Percentiles rank a stretch among this genome's conserved stretches.
Conservation (phyloP, 2,113 vertebrate species). For the Athene noctua region DNA sequence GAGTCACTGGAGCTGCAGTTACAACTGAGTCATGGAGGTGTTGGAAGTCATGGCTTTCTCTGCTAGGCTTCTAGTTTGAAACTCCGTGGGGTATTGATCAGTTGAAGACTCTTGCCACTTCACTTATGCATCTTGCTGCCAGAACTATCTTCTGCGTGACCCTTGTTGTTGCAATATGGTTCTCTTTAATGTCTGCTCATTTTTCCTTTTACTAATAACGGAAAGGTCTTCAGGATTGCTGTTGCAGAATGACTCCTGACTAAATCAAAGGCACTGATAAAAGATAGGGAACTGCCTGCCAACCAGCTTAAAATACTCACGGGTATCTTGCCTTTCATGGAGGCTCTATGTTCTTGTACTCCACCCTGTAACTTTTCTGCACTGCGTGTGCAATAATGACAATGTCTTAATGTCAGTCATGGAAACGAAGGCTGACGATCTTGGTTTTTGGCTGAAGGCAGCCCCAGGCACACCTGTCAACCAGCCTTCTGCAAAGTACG, state of each 20-base stretch:
- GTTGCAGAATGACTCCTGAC: neutral
- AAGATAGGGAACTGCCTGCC: neutral
- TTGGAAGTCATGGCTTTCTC: neutral
- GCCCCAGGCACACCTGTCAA: neutral
- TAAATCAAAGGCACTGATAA: neutral
- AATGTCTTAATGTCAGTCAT: neutral
- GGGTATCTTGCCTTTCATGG: neutral
- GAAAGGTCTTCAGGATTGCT: neutral
- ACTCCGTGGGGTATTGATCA: neutral
- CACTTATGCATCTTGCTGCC: neutral
- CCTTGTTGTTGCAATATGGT: neutral
- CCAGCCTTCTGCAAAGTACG: neutral
- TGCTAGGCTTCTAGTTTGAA: neutral
- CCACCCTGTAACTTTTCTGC: neutral
- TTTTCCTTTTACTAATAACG: neutral
- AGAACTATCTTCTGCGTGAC: neutral
- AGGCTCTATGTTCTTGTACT: neutral
- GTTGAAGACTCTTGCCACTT: neutral
- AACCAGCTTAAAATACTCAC: neutral
- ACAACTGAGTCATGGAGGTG: constrained; percentile 41
- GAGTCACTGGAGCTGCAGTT: constrained; percentile 54
- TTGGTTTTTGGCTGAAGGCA: neutral
- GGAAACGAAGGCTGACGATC: neutral
- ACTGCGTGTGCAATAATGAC: neutral
- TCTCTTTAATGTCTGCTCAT: neutral